Conservation (phyloP, 2,113 vertebrate species). For the Chloropsis hardwickii region DNA sequence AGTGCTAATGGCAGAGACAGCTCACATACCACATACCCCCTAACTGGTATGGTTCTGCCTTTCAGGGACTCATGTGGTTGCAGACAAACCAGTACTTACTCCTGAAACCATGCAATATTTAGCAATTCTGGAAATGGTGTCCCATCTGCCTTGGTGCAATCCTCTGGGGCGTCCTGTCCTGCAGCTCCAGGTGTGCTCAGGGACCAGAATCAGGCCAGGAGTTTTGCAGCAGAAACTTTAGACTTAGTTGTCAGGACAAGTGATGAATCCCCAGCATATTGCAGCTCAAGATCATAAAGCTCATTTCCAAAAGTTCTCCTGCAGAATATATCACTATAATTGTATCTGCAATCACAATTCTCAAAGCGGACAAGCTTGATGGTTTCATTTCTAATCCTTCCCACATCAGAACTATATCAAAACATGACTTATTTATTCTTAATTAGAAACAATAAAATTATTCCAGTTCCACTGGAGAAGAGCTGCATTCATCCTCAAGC, state of each 20-base stretch:
- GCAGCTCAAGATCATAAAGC: neutral
- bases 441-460: neutral
- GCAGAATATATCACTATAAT: neutral
- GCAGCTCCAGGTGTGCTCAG: neutral
- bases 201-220: neutral
- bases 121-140: neutral
- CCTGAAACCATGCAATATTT: neutral
- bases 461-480: neutral
- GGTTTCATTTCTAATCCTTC: neutral
- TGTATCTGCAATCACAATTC: neutral
- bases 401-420: neutral
- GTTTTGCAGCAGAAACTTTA: neutral
- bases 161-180: neutral
- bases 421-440: neutral
- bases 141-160: neutral
- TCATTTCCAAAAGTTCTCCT: neutral
- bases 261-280: neutral
- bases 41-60: accelerated
- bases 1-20: neutral
- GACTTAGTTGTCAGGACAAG: neutral
- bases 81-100: neutral
- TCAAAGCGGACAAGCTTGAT: neutral
- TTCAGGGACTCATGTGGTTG: accelerated
- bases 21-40: neutral
- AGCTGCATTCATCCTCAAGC: neutral